phyloP scores from a whole-genome alignment of 1,140 invertebrate species.

The Bradynema listronoti region DNA sequence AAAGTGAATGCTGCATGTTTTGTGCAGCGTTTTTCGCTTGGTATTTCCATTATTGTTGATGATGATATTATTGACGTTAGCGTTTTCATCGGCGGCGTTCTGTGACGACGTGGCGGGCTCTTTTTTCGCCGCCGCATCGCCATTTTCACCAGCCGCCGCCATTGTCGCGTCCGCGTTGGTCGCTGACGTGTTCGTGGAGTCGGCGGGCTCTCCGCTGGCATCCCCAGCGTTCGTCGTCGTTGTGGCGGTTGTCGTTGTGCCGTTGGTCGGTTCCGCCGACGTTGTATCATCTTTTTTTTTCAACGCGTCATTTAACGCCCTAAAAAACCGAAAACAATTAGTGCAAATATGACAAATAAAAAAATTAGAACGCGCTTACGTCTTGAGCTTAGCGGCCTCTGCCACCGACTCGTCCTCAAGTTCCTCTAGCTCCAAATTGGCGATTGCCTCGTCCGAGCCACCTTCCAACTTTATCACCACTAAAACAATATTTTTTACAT shows the following conservation, averaged over 20 bases:
- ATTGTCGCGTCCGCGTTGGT: conserved; percentile 15
- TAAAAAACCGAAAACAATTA: too few species aligned
- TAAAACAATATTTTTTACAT: conserved; percentile 22
- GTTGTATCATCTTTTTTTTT: conserved; percentile 3
- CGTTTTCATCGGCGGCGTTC: conserved; percentile 56
- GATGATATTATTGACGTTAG: too few species aligned
- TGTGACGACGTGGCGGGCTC: conserved; percentile 18
- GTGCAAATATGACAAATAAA: too few species aligned
- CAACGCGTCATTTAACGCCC: conserved; percentile 1
- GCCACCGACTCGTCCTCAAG: conserved; percentile 52
- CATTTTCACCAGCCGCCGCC: conserved; percentile 20
- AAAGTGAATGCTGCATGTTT: conserved; percentile 92
- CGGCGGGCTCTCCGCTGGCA: conserved; percentile 13
- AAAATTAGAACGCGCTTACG: not conserved
- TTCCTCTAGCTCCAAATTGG: conserved; percentile 65
- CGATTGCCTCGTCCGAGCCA: conserved; percentile 78
- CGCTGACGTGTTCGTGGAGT: conserved; percentile 1
- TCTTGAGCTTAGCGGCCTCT: conserved; percentile 45
- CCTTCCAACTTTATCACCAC: conserved; percentile 94
- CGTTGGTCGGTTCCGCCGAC: not conserved
- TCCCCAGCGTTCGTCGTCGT: conserved; percentile 12
- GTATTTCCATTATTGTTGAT: conserved; percentile 22
- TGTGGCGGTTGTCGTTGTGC: not conserved
- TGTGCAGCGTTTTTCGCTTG: conserved; percentile 65
- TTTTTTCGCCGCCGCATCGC: conserved; percentile 4